Percentiles rank a stretch among this genome's conserved stretches.
Conservation (phyloP, 2,113 vertebrate species). For the Ceyx margarethae region DNA sequence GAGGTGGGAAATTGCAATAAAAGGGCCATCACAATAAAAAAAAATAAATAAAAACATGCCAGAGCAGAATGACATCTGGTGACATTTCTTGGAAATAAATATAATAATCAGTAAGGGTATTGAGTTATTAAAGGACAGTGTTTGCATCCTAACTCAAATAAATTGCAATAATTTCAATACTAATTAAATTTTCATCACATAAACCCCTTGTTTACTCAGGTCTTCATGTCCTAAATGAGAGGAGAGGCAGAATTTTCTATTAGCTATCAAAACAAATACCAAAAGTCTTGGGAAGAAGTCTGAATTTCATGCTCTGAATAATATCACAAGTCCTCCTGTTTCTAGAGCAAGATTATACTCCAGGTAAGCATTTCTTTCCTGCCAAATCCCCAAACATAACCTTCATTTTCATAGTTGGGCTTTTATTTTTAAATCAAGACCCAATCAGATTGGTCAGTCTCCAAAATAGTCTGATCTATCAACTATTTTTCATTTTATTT, state of each 20-base stretch:
- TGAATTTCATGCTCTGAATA: neutral
- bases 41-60: neutral
- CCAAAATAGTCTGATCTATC: neutral
- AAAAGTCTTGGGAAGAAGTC: neutral
- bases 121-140: neutral
- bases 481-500: neutral
- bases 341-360: neutral
- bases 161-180: neutral
- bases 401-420: neutral
- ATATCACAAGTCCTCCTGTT: neutral
- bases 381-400: neutral
- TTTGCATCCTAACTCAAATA: neutral
- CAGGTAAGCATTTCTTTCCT: neutral
- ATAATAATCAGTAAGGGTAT: neutral
- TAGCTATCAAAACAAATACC: neutral
- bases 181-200: neutral
- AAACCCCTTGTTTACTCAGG: neutral
- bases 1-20: neutral
- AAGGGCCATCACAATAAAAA: neutral
- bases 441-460: neutral
- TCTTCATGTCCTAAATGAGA: neutral
- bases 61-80: neutral
- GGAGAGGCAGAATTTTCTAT: neutral
- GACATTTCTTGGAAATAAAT: neutral
- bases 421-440: neutral